Percentiles rank a stretch among this genome's conserved stretches.
Evolutionary conservation across 2,797 vertebrate species (phyloP).

Genomic region (Eulemur mongoz): DNA sequence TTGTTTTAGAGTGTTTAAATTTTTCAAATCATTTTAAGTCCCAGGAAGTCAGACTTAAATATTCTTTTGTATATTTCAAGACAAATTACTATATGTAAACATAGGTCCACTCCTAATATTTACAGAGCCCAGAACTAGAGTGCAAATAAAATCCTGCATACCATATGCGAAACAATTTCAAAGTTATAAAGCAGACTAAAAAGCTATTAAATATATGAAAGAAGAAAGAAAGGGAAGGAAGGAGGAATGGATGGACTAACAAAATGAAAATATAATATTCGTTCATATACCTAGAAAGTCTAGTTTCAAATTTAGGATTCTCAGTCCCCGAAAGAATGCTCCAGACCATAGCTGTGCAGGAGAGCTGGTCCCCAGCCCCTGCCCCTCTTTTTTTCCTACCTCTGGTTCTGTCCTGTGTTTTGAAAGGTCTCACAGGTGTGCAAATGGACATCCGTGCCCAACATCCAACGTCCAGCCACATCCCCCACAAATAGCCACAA

Average conservation of each 20-base stretch:
- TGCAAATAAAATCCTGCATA: background rate
- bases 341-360: background rate
- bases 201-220: background rate
- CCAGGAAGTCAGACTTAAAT: slow-evolving; percentile 3
- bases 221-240: background rate
- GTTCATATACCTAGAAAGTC: background rate
- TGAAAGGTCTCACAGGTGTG: background rate
- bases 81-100: background rate
- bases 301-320: background rate
- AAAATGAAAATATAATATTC: background rate
- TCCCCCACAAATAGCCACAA: background rate
- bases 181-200: background rate
- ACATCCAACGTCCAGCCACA: background rate
- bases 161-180: background rate
- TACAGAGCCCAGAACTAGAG: background rate
- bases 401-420: background rate
- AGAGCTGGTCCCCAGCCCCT: background rate
- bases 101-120: background rate
- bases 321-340: background rate
- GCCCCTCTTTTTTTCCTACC: background rate
- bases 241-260: background rate
- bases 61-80: slow-evolving; percentile 11
- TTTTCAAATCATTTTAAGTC: background rate
- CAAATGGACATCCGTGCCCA: too few relatives aligned
- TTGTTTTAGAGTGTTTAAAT: background rate